A percentile compares a stretch with the other conserved stretches of the same genome.
These are phyloP conservation scores for Darevskia nairensis DNA, from an alignment of 2,797 vertebrate species.

Conservation along the genomic window DNA sequence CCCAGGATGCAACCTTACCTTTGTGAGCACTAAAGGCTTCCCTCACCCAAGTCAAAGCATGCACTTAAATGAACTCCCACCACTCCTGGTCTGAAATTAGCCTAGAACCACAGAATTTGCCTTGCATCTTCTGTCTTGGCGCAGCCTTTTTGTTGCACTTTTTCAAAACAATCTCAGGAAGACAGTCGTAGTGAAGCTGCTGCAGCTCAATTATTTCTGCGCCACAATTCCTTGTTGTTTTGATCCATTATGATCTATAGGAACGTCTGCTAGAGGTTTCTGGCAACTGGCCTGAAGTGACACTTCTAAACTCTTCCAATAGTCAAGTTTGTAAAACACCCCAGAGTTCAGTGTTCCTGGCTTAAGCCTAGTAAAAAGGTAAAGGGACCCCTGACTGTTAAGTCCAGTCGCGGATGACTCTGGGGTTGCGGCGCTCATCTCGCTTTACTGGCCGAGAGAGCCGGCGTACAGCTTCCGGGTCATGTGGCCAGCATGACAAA, in stretches of 20 bases:
- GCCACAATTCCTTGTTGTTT: neutral
- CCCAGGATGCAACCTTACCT: constrained; percentile 31
- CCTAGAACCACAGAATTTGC: neutral
- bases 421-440: too few species aligned
- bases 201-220: neutral
- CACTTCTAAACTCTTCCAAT: neutral
- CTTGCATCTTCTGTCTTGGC: neutral
- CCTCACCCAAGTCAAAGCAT: constrained; percentile 14
- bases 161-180: neutral
- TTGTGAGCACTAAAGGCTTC: constrained; percentile 17
- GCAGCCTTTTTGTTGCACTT: neutral
- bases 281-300: neutral
- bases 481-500: too few species aligned
- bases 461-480: too few species aligned
- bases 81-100: neutral
- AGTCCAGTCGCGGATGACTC: too few species aligned
- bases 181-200: neutral
- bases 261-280: neutral
- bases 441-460: too few species aligned
- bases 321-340: neutral
- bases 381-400: too few species aligned
- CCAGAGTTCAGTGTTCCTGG: neutral
- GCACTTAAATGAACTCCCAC: neutral
- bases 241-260: neutral
- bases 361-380: neutral